Evolutionary conservation across 1,140 invertebrate species (phyloP).

Genomic region (Drosophila kanapiae): DNA sequence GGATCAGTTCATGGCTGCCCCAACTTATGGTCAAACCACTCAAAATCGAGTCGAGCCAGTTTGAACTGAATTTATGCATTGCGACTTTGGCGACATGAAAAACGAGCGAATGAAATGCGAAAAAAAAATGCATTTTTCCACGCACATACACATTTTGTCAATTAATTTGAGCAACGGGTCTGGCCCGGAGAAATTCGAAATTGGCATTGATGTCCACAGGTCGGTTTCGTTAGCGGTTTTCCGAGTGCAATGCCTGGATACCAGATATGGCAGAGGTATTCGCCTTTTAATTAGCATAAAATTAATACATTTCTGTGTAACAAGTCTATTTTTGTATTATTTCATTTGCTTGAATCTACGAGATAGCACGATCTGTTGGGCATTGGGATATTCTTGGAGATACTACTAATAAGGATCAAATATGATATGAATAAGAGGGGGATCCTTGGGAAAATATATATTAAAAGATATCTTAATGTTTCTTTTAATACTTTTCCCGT

Average conservation of each 20-base stretch:
- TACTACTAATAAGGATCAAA: too few relatives aligned
- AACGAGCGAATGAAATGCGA: slow-evolving; percentile 28
- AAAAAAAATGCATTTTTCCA: slow-evolving; percentile 13
- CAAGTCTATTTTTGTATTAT: too few relatives aligned
- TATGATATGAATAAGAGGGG: too few relatives aligned
- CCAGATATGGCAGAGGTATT: not conserved
- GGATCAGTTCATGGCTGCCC: slow-evolving; percentile 33
- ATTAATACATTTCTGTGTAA: too few relatives aligned
- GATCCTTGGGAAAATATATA: not conserved
- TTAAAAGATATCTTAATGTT: not conserved
- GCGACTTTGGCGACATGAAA: slow-evolving; percentile 28
- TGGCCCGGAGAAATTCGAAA: slow-evolving; percentile 37
- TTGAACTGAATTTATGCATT: slow-evolving; percentile 33
- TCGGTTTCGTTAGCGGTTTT: slow-evolving; percentile 40
- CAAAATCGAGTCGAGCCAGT: slow-evolving; percentile 55
- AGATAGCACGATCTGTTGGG: too few relatives aligned
- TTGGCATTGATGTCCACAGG: slow-evolving; percentile 35
- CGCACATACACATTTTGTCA: slow-evolving; percentile 33
- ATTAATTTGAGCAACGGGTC: slow-evolving; percentile 33
- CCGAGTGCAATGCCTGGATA: slow-evolving; percentile 31
- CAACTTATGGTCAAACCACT: slow-evolving; percentile 49
- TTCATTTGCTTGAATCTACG: too few relatives aligned
- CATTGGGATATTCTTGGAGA: too few relatives aligned
- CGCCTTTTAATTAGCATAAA: not conserved
- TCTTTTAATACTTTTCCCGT: not conserved